These are phyloP conservation scores for Petrocephalus schoutedeni DNA, from an alignment of 2,797 vertebrate species.

Conservation along the genomic window DNA sequence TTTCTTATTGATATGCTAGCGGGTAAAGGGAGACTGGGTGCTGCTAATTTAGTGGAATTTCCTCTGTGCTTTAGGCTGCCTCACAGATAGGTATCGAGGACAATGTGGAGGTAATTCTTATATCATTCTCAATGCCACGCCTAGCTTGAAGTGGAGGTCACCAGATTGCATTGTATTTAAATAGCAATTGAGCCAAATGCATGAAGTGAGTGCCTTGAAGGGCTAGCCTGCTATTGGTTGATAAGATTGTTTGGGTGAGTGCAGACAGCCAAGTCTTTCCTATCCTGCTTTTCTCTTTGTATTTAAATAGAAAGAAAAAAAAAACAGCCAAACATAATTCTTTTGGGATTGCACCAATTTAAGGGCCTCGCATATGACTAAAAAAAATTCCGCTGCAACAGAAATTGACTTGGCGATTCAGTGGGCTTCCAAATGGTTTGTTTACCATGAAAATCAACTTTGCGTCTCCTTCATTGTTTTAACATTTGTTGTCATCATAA, in stretches of 20 bases:
- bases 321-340: not conserved
- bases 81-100: not conserved
- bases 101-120: not conserved
- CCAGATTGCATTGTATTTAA: not conserved
- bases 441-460: not conserved
- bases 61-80: not conserved
- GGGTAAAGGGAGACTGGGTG: not conserved
- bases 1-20: not conserved
- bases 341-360: not conserved
- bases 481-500: not conserved
- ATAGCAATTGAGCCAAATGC: not conserved
- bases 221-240: not conserved
- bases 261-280: slow-evolving; percentile 11
- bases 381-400: not conserved
- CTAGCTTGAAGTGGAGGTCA: not conserved
- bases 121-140: not conserved
- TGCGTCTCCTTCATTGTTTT: not conserved
- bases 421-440: not conserved
- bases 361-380: not conserved
- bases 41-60: not conserved
- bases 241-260: slow-evolving; percentile 17
- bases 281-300: not conserved
- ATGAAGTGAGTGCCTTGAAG: not conserved
- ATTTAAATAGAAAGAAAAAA: not conserved
- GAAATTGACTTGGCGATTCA: not conserved